Evolutionary conservation across 2,113 vertebrate species (phyloP).

Genomic region (Uropsilus gracilis): DNA sequence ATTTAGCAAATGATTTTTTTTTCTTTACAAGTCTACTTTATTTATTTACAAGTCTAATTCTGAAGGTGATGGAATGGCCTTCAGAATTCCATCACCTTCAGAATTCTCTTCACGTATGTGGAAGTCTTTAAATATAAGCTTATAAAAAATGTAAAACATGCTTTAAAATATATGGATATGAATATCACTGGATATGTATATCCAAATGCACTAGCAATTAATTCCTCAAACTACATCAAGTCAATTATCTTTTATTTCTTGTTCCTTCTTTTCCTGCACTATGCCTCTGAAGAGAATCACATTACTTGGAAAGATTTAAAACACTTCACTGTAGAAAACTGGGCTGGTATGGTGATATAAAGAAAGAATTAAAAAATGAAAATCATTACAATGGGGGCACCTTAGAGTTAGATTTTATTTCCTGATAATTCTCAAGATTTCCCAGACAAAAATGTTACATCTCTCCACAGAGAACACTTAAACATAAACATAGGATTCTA

Average conservation of each 20-base stretch:
- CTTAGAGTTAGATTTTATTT: background rate
- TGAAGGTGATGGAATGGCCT: too few species aligned
- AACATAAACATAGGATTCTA: background rate
- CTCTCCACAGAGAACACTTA: background rate
- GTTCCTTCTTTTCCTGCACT: background rate
- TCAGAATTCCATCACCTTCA: too few species aligned
- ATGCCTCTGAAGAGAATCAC: background rate
- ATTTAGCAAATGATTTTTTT: background rate
- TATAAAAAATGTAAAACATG: fast-evolving
- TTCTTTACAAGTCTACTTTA: background rate
- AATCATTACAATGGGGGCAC: background rate
- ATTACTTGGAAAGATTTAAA: background rate
- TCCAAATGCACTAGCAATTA: background rate
- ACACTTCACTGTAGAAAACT: background rate
- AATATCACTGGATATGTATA: too few species aligned
- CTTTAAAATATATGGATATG: background rate
- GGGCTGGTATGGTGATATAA: background rate
- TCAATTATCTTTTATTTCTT: background rate
- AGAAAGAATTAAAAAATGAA: background rate
- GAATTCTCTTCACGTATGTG: background rate
- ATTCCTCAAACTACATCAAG: background rate
- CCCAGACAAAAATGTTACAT: background rate
- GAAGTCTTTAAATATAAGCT: background rate
- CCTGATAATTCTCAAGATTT: background rate
- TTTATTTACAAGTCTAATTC: background rate